Percentiles rank a stretch among this genome's conserved stretches.
Evolutionary conservation across 2,797 vertebrate genomes (phyloP).

Genomic region (Columba guinea): DNA sequence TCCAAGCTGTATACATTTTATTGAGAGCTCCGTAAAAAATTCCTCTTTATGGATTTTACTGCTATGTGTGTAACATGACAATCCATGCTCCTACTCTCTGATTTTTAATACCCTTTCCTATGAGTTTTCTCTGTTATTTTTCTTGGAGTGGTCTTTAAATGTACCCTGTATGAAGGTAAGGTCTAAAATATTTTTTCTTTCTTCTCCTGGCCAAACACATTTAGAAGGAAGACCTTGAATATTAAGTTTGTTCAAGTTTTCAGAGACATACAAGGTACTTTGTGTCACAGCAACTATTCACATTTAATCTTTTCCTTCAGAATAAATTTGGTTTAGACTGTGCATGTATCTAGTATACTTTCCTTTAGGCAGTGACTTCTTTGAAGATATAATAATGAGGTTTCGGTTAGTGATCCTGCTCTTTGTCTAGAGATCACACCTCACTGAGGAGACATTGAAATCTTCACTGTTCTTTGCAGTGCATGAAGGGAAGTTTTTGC

Average conservation of each 20-base stretch:
- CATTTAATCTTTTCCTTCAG: not conserved
- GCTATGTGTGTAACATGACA: not conserved
- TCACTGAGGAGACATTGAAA: not conserved
- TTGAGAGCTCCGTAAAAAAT: not conserved
- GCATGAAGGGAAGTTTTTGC: not conserved
- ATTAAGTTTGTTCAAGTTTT: not conserved
- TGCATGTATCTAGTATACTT: accelerated
- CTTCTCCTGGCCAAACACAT: not conserved
- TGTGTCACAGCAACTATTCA: not conserved
- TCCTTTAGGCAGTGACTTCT: not conserved
- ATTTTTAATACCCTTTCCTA: not conserved
- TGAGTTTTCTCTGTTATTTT: not conserved
- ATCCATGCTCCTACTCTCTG: not conserved
- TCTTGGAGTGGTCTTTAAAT: not conserved
- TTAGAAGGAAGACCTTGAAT: not conserved
- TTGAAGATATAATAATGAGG: not conserved
- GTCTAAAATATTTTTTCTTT: not conserved
- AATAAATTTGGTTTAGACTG: not conserved
- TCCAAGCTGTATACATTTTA: not conserved
- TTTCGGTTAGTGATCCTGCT: not conserved
- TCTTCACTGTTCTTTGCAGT: not conserved
- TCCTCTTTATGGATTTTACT: not conserved
- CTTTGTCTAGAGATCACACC: not conserved
- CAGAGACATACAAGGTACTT: not conserved
- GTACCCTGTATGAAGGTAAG: not conserved